Evolutionary conservation across 2,888 invertebrate genomes (phyloP).

Genomic region (Nesidiocoris tenuis): DNA sequence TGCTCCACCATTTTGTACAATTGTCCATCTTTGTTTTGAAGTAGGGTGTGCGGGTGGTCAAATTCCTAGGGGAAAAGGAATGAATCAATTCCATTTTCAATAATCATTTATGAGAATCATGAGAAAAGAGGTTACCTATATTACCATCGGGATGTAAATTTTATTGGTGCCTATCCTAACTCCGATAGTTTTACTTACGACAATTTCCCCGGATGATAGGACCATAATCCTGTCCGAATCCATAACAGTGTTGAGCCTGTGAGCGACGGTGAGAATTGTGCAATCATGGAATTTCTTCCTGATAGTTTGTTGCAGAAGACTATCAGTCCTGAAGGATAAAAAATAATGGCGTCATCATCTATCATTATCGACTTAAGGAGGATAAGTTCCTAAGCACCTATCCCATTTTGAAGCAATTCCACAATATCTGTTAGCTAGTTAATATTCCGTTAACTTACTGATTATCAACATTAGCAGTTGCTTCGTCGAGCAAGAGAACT

Average conservation of each 20-base stretch:
- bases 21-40: constrained; percentile 62
- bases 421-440: no score
- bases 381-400: no score
- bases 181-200: neutral
- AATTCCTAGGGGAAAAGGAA: no score
- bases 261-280: constrained; percentile 88
- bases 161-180: neutral
- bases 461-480: no score
- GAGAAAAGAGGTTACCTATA: no score
- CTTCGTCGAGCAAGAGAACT: no score
- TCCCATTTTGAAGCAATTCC: no score
- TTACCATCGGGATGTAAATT: no score
- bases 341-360: neutral
- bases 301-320: no score
- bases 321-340: neutral
- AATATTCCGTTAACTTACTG: no score
- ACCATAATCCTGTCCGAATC: constrained; percentile 85
- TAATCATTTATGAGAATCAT: neutral
- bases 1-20: constrained; percentile 71
- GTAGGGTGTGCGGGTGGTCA: constrained; percentile 67
- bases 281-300: constrained; percentile 74
- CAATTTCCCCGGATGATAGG: no score
- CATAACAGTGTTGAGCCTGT: constrained; percentile 88
- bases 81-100: neutral
- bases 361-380: no score